Evolutionary conservation across 2,797 vertebrate genomes (phyloP).

Genomic region (Sebastes glaucus): DNA sequence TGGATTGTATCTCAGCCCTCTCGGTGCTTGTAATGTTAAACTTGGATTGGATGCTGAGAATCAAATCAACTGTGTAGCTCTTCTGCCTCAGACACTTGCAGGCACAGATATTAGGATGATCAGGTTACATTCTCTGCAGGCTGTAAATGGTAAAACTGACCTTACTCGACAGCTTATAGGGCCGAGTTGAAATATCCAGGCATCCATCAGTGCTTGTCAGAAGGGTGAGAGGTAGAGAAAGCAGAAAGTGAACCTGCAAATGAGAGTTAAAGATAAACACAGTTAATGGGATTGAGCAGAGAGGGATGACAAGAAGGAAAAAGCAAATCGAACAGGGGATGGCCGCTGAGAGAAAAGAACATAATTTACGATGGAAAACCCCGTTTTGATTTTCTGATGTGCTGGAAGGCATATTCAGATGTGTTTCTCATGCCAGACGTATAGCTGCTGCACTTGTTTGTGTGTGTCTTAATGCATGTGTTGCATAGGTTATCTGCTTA

Average conservation of each 20-base stretch:
- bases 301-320: slow-evolving; percentile 1
- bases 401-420: slow-evolving; percentile 49
- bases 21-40: slow-evolving; percentile 27
- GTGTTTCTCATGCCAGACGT: slow-evolving; percentile 42
- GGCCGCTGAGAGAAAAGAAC: slow-evolving; percentile 16
- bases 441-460: slow-evolving; percentile 33
- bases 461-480: slow-evolving; percentile 16
- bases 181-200: slow-evolving; percentile 22
- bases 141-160: slow-evolving; percentile 45
- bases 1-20: slow-evolving; percentile 23
- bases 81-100: slow-evolving; percentile 46
- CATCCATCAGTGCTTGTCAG: slow-evolving; percentile 28
- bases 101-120: slow-evolving; percentile 45
- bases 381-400: slow-evolving; percentile 52
- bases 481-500: slow-evolving; percentile 27
- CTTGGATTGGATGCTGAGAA: slow-evolving; percentile 15
- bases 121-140: slow-evolving; percentile 38
- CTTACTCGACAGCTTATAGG: slow-evolving; percentile 17
- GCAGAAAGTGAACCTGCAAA: slow-evolving; percentile 26
- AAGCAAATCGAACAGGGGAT: slow-evolving; percentile 27
- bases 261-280: slow-evolving; percentile 34
- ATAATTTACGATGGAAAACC: slow-evolving; percentile 76
- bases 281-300: slow-evolving; percentile 25
- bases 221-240: not conserved
- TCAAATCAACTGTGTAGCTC: slow-evolving; percentile 20